phyloP scores from a whole-genome alignment of 1,140 invertebrate species.

The Euschistus heros region DNA sequence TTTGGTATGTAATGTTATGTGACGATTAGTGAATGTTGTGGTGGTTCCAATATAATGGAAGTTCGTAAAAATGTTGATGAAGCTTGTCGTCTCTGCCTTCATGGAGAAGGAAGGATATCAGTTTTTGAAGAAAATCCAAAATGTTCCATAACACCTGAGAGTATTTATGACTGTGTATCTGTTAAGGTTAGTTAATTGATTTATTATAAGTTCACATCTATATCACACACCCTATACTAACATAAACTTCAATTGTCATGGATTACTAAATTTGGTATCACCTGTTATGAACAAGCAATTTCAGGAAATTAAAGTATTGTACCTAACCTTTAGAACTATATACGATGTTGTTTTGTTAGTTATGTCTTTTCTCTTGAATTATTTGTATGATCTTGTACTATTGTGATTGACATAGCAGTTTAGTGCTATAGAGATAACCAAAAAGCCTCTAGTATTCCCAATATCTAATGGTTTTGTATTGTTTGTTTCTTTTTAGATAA shows the following conservation, averaged over 20 bases:
- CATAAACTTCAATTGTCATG: too few species aligned
- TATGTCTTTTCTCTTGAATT: too few species aligned
- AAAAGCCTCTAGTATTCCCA: too few species aligned
- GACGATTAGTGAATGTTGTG: background rate
- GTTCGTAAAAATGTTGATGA: background rate
- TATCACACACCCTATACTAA: too few species aligned
- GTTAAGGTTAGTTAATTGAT: background rate
- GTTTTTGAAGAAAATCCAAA: constrained; percentile 7
- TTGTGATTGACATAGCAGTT: too few species aligned
- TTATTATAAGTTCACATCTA: background rate
- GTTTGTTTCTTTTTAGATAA: background rate
- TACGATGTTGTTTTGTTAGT: too few species aligned
- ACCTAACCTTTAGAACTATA: too few species aligned
- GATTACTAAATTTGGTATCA: too few species aligned
- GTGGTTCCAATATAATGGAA: background rate
- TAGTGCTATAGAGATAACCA: too few species aligned
- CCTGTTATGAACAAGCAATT: too few species aligned
- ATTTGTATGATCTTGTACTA: too few species aligned
- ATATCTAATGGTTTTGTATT: background rate
- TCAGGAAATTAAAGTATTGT: too few species aligned
- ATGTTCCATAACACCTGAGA: background rate
- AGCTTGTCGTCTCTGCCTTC: constrained; percentile 6
- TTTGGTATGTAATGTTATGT: background rate
- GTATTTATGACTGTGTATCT: constrained; percentile 5
- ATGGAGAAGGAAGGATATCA: constrained; percentile 7